Evolutionary conservation across 2,888 invertebrate genomes (phyloP).

Genomic region (Aspidiotus destructor): DNA sequence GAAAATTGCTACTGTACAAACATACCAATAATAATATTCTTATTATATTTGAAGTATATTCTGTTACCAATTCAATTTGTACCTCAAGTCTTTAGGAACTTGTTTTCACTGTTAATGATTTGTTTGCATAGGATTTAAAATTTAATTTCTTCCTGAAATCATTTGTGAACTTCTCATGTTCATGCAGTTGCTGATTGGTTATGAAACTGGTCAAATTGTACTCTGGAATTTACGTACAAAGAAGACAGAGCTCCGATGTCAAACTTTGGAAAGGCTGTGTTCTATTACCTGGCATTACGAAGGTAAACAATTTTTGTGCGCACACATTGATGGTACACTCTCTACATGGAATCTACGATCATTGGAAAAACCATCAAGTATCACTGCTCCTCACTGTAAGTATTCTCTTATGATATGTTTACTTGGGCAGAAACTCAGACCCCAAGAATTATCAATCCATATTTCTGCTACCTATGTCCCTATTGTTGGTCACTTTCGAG

Average conservation of each 20-base stretch:
- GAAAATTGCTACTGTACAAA: no score
- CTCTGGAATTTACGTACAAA: conserved; percentile 90
- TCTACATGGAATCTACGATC: conserved; percentile 82
- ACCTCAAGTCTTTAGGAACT: no score
- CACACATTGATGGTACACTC: conserved; percentile 90
- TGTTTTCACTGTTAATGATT: no score
- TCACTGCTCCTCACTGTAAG: conserved; percentile 87
- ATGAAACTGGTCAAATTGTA: conserved; percentile 86
- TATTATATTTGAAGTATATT: no score
- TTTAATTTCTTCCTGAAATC: no score
- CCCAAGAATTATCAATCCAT: no score
- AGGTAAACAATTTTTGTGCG: conserved; percentile 93
- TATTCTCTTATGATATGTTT: conserved; percentile 27
- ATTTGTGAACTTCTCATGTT: no score
- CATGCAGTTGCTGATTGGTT: conserved; percentile 83
- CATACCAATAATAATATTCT: no score
- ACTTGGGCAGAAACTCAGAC: not conserved
- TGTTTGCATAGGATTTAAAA: no score
- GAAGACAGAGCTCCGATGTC: conserved; percentile 74
- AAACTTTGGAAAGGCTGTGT: conserved; percentile 64
- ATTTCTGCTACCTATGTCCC: no score
- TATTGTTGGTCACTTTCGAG: no score
- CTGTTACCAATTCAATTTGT: no score
- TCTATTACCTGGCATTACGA: conserved; percentile 96
- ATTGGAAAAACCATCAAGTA: conserved; percentile 64